Evolutionary conservation across 2,888 invertebrate genomes (phyloP), one percentile per base, ranked within the genome.

Genomic region (Mystacides longicornis): DNA sequence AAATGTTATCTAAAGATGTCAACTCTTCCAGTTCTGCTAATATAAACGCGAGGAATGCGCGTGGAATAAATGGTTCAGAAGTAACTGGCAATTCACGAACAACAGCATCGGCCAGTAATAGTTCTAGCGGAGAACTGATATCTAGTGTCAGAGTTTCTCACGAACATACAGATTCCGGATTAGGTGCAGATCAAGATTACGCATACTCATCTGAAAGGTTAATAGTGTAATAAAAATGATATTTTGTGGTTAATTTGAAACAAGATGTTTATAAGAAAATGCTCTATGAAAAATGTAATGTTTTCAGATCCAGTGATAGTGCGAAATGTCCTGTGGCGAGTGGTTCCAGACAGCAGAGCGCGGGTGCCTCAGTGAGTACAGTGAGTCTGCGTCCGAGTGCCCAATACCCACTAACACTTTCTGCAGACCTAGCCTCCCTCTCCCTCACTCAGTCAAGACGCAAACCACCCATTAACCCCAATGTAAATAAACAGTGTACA

Each of bases 171-270:
- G 87, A 87, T 69, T 87, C 87, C 1, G 87, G 87, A 0, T 72
- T 87, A 3, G 87, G 87, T 47, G 85, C 83, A 18, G 87, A 87
- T 69, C 87, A 87, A 68, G 87, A 87, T 64, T 86, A 85, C 67
- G 82, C 83, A 33, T 83, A 85, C 69, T 82, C 82, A 60, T 84
- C 82, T 23, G 84, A 84, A 71, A 80, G 84, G 85, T 84, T 69
- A 31, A 20, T 1, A 37, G 20, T 27, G 7, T 27, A 11, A 43
- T 14, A 11, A n/a, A 43, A 11, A 43, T 43, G 16, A 5, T 43
- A 31, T n/a, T 14, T 7, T 19, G 20, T 21, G 3, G 45, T 45
- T 45, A 19, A 3, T 7, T 3, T 19, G 45, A 3, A 3, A 7
- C 20, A 19, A 45, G 5, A 3, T 19, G 3, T 19, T 7, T 45